Percentiles rank a stretch among this genome's conserved stretches.
phyloP scores from a whole-genome alignment of 2,888 invertebrate species.

The Oithona nana region DNA sequence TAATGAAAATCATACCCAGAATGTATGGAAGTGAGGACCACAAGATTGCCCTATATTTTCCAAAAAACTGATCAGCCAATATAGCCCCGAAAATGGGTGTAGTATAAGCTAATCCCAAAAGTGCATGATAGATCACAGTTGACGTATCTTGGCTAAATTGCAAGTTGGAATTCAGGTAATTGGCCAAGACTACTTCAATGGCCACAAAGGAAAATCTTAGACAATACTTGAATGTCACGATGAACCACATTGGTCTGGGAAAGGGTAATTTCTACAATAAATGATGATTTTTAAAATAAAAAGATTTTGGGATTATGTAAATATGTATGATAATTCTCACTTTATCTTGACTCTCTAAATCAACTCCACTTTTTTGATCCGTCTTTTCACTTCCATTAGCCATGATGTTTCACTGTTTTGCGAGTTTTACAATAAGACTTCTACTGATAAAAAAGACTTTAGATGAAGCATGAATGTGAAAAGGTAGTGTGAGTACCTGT shows the following conservation, averaged over 20 bases:
- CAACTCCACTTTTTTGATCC: too few species aligned
- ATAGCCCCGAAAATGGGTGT: conserved; percentile 78
- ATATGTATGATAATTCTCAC: too few species aligned
- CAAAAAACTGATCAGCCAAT: conserved; percentile 75
- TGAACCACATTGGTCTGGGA: conserved; percentile 75
- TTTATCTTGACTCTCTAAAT: too few species aligned
- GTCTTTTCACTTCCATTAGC: too few species aligned
- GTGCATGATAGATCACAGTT: conserved; percentile 70
- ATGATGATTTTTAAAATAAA: too few species aligned
- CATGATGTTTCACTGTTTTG: too few species aligned
- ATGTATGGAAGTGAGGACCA: conserved; percentile 73
- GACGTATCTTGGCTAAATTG: conserved; percentile 49
- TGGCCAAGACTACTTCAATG: conserved; percentile 79
- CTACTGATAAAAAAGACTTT: too few species aligned
- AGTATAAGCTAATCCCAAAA: conserved; percentile 72
- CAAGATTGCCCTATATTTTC: conserved; percentile 73
- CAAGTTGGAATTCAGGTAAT: conserved; percentile 66
- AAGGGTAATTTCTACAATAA: conserved; percentile 32
- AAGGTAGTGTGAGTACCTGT: too few species aligned
- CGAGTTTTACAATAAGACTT: too few species aligned
- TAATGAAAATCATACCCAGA: conserved; percentile 54
- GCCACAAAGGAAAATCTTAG: conserved; percentile 95
- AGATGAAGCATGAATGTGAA: too few species aligned
- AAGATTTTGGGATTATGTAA: too few species aligned
- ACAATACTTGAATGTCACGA: conserved; percentile 90